Evolutionary conservation across 2,113 vertebrate species (phyloP).

Genomic region (Cettia cetti): DNA sequence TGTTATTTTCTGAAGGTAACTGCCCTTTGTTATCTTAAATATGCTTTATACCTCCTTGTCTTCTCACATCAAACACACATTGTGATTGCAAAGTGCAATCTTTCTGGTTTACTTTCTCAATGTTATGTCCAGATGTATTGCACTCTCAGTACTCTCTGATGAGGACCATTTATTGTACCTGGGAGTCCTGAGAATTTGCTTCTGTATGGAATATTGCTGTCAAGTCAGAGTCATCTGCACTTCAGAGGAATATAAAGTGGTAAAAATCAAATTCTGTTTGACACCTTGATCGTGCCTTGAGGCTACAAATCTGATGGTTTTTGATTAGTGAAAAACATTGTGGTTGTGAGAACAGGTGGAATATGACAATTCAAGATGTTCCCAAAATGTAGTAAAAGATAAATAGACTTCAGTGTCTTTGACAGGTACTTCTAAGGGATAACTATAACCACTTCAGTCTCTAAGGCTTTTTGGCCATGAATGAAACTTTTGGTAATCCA

Average conservation of each 20-base stretch:
- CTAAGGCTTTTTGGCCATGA: background rate
- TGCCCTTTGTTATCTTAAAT: background rate
- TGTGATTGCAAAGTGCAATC: background rate
- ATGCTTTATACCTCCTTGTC: background rate
- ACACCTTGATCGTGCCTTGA: constrained; percentile 50
- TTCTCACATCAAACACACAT: background rate
- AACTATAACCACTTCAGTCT: background rate
- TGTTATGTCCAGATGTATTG: background rate
- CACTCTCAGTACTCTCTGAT: background rate
- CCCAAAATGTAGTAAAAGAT: background rate
- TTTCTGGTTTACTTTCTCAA: background rate
- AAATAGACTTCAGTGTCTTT: constrained; percentile 14
- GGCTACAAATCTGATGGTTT: constrained; percentile 46
- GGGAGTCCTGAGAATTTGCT: background rate
- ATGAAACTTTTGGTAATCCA: background rate
- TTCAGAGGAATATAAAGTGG: constrained; percentile 50
- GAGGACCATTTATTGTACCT: constrained; percentile 12
- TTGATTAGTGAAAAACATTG: constrained; percentile 50
- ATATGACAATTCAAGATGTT: constrained; percentile 52
- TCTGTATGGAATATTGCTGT: background rate
- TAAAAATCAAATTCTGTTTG: constrained; percentile 57
- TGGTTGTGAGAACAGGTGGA: constrained; percentile 41
- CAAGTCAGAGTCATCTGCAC: constrained; percentile 36
- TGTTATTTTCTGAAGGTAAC: background rate
- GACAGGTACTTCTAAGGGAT: constrained; percentile 34